Percentiles rank a stretch among this genome's conserved stretches.
These are phyloP conservation scores for Leptinotarsa peninsularis DNA, from an alignment of 2,888 invertebrate species.

Conservation along the genomic window DNA sequence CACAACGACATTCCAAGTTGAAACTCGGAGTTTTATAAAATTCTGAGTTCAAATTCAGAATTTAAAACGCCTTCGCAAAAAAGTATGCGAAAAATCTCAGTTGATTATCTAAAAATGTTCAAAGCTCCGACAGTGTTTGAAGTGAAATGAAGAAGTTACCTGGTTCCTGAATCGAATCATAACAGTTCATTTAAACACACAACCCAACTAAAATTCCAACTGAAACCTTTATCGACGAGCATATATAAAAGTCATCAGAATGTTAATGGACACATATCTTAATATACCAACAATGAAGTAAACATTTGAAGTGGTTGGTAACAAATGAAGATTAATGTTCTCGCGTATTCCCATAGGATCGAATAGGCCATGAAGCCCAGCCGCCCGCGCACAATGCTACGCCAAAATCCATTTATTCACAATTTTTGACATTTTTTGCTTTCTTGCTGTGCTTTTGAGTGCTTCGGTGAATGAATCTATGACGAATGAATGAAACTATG, in stretches of 20 bases:
- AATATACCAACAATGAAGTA: slow-evolving; percentile 60
- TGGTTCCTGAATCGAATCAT: not conserved
- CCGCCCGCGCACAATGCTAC: slow-evolving; percentile 52
- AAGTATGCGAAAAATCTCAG: not conserved
- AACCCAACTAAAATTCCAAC: slow-evolving; percentile 18
- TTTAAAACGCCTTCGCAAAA: not conserved
- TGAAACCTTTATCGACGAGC: slow-evolving; percentile 13
- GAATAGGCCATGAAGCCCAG: slow-evolving; percentile 44
- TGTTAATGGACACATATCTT: slow-evolving; percentile 56
- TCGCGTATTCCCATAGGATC: slow-evolving; percentile 61
- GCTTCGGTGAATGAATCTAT: slow-evolving; percentile 52
- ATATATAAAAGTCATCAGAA: slow-evolving; percentile 45
- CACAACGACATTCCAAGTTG: too few relatives aligned
- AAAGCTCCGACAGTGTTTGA: not conserved
- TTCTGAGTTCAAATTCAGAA: too few relatives aligned
- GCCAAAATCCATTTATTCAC: slow-evolving; percentile 59
- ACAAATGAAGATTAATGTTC: slow-evolving; percentile 66
- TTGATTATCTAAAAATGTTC: not conserved
- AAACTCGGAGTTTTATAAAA: too few relatives aligned
- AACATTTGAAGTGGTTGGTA: slow-evolving; percentile 65
- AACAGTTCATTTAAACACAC: not conserved
- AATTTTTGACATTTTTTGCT: slow-evolving; percentile 61
- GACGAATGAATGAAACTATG: slow-evolving; percentile 54
- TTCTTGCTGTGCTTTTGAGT: slow-evolving; percentile 60
- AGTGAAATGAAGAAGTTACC: not conserved